Evolutionary conservation across 2,888 invertebrate genomes (phyloP).

Genomic region (Ichneumoninae sp.): DNA sequence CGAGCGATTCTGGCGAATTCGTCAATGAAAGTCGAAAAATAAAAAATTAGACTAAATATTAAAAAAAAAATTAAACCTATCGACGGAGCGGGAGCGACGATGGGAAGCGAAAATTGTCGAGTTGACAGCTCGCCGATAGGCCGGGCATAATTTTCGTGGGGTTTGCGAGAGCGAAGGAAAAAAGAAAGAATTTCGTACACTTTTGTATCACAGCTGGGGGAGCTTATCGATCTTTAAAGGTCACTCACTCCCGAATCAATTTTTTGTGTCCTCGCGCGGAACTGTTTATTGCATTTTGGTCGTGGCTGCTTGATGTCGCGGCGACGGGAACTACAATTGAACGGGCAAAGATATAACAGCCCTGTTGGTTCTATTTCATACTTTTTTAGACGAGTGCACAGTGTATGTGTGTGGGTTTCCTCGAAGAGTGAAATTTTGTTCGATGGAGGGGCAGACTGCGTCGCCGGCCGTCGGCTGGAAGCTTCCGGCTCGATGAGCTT

Average conservation of each 20-base stretch:
- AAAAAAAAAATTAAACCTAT: not conserved
- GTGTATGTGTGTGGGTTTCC: not conserved
- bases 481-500: not conserved
- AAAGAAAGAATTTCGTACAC: not conserved
- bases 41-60: not conserved
- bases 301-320: not conserved
- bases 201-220: slow-evolving; percentile 4
- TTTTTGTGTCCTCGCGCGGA: not conserved
- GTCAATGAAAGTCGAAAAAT: not conserved
- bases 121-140: not conserved
- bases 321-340: not conserved
- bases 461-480: not conserved
- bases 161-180: not conserved
- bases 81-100: not conserved
- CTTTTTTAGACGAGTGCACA: not conserved
- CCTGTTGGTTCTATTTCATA: slow-evolving; percentile 11
- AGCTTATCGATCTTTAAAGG: slow-evolving; percentile 10
- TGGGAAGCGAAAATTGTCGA: not conserved
- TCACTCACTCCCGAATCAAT: slow-evolving; percentile 4
- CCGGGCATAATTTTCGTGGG: not conserved
- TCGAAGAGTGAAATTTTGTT: slow-evolving; percentile 9
- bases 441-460: not conserved
- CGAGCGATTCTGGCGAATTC: not conserved
- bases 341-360: not conserved
- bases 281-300: not conserved